These are phyloP conservation scores for Phalacrocorax aristotelis DNA, from an alignment of 2,113 vertebrate species.

Conservation along the genomic window DNA sequence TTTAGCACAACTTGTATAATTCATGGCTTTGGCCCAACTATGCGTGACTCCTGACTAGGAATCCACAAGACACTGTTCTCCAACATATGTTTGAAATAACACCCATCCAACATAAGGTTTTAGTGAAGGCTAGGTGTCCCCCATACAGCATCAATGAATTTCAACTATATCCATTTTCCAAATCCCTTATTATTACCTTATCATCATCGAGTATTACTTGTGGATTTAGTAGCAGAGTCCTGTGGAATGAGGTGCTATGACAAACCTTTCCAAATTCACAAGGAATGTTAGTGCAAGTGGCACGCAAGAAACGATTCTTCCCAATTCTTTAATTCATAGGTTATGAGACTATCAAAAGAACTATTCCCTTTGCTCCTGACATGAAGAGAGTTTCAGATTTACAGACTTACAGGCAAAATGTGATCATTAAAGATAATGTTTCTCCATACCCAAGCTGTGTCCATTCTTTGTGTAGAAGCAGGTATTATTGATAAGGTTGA, in stretches of 20 bases:
- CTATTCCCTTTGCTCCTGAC: neutral
- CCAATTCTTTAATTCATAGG: neutral
- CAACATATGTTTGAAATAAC: neutral
- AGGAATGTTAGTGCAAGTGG: neutral
- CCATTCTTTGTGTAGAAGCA: slow-evolving; percentile 88
- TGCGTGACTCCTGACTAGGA: neutral
- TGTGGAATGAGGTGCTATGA: neutral
- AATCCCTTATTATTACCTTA: neutral
- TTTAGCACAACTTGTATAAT: neutral
- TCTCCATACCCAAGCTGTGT: slow-evolving; percentile 83
- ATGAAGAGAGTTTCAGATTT: neutral
- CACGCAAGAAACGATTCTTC: neutral
- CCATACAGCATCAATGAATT: neutral
- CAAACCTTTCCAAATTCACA: neutral
- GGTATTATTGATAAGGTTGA: slow-evolving; percentile 86
- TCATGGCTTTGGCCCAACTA: neutral
- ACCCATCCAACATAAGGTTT: neutral
- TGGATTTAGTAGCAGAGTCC: neutral
- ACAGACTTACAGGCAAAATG: neutral
- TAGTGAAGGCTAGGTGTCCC: neutral
- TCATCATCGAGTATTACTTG: neutral
- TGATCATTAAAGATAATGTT: neutral
- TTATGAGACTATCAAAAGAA: neutral
- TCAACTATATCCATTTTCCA: neutral
- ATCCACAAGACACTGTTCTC: neutral